A percentile compares a stretch with the other conserved stretches of the same genome.
Conservation (phyloP, 2,797 vertebrate species). For the Phylloscopus collybita region DNA sequence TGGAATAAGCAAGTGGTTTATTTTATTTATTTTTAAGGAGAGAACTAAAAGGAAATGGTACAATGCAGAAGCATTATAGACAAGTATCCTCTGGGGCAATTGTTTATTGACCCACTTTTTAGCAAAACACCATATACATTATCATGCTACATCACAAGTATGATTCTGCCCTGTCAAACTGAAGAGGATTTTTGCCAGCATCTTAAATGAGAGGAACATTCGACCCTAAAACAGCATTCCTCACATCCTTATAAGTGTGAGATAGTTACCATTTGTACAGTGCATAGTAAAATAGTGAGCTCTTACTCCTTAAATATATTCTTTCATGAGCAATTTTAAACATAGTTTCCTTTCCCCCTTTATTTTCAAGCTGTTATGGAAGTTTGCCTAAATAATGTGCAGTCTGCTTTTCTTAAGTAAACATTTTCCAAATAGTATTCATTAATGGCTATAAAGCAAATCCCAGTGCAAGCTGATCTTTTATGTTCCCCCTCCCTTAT, state of each 20-base stretch:
- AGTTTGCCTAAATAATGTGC: conserved; percentile 15
- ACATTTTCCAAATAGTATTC: conserved; percentile 37
- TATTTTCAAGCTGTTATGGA: background rate
- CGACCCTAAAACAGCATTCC: background rate
- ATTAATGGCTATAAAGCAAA: conserved; percentile 49
- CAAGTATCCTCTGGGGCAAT: conserved; percentile 23
- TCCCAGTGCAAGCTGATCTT: conserved; percentile 29
- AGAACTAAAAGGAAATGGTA: conserved; percentile 41
- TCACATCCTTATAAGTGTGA: background rate
- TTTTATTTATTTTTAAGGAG: conserved; percentile 65
- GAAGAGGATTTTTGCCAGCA: background rate
- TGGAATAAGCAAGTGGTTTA: conserved; percentile 61
- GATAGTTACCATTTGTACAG: background rate
- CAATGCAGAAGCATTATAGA: conserved; percentile 8
- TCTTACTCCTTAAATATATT: background rate
- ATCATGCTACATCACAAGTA: background rate
- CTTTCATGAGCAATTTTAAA: background rate
- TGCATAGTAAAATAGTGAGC: background rate
- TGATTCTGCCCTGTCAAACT: conserved; percentile 9
- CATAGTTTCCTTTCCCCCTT: background rate
- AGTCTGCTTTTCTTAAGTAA: conserved; percentile 38
- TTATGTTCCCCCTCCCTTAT: background rate
- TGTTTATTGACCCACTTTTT: conserved; percentile 51
- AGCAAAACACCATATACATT: conserved; percentile 36
- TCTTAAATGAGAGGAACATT: conserved; percentile 16